These are phyloP conservation scores for Eurois occulta DNA, from an alignment of 2,888 invertebrate species.

Conservation along the genomic window DNA sequence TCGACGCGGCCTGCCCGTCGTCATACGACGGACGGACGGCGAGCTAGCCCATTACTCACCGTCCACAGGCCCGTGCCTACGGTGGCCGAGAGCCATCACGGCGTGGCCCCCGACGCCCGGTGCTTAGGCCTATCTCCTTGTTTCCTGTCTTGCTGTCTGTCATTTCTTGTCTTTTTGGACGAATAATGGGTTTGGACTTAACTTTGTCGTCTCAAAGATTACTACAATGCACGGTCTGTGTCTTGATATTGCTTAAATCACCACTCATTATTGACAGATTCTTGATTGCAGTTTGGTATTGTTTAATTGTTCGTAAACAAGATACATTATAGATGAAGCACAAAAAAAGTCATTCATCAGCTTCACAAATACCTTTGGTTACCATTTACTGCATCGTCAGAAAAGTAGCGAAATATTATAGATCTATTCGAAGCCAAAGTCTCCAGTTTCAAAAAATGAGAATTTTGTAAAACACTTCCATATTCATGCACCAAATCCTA, in stretches of 20 bases:
- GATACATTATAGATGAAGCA: not conserved
- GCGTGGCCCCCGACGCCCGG: too few relatives aligned
- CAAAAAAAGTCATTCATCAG: not conserved
- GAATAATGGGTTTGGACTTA: not conserved
- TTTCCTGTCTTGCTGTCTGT: too few relatives aligned
- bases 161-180: not conserved
- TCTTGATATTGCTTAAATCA: not conserved
- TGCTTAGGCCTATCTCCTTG: not conserved
- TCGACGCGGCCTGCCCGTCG: too few relatives aligned
- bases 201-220: not conserved
- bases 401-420: not conserved
- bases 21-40: too few relatives aligned
- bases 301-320: not conserved
- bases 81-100: too few relatives aligned
- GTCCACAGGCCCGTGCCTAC: too few relatives aligned
- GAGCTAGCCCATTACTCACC: too few relatives aligned
- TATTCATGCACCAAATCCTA: slow-evolving; percentile 28
- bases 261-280: not conserved
- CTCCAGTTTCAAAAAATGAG: not conserved
- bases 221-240: not conserved
- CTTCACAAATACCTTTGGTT: not conserved
- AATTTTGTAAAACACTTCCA: slow-evolving; percentile 9
- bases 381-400: not conserved
- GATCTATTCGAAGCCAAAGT: rapidly evolving
- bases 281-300: not conserved